These are phyloP conservation scores for Sminthurides aquaticus DNA, from an alignment of 2,888 invertebrate genomes.

Conservation along the genomic window DNA sequence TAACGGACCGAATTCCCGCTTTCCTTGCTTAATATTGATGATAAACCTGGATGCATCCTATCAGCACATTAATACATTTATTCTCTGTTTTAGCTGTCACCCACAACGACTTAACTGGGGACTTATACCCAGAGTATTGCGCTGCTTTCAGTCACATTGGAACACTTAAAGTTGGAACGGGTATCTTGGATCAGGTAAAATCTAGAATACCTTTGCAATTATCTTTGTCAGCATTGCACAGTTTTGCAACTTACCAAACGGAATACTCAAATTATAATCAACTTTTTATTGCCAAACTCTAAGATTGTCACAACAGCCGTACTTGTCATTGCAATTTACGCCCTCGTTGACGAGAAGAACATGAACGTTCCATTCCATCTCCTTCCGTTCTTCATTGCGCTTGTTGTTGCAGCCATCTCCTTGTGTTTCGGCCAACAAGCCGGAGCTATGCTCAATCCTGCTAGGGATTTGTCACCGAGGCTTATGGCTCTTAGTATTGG, in stretches of 20 bases:
- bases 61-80: no score
- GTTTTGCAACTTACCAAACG: no score
- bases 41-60: no score
- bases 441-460: conserved; percentile 56
- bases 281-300: not conserved
- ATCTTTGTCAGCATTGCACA: no score
- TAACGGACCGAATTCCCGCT: not conserved
- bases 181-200: not conserved
- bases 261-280: not conserved
- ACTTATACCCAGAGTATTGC: no score
- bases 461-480: conserved; percentile 54
- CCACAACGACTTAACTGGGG: no score
- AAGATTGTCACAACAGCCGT: conserved; percentile 40
- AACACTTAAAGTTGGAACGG: not conserved
- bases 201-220: no score
- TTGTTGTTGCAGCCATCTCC: conserved; percentile 49
- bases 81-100: no score
- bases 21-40: no score
- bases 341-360: conserved; percentile 50
- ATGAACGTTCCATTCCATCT: conserved; percentile 47
- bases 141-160: not conserved
- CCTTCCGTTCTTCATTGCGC: conserved; percentile 48
- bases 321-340: conserved; percentile 49
- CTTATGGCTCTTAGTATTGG: conserved; percentile 51
- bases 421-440: conserved; percentile 53